phyloP scores from a whole-genome alignment of 1,140 invertebrate genomes.

The Mizuhopecten yessoensis region DNA sequence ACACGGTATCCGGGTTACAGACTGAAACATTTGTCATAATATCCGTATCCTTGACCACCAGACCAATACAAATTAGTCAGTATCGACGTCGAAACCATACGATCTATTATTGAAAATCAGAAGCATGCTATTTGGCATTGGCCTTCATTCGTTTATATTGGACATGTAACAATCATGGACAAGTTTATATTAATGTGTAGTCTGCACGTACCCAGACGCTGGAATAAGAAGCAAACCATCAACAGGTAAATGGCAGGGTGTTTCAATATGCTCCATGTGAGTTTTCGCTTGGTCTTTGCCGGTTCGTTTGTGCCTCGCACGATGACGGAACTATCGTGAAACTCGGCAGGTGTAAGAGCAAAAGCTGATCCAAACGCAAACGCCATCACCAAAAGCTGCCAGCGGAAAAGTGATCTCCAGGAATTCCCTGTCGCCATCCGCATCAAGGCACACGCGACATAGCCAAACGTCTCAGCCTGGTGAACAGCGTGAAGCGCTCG shows the following conservation, averaged over 20 bases:
- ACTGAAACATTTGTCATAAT: too few species aligned
- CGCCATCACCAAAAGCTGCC: not conserved
- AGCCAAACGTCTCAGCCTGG: not conserved
- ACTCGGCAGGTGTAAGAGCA: not conserved
- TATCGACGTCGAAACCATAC: too few species aligned
- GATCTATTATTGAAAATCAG: too few species aligned
- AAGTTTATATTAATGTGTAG: too few species aligned
- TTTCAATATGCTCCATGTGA: not conserved
- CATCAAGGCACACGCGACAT: not conserved
- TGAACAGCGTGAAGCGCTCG: not conserved
- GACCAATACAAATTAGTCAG: too few species aligned
- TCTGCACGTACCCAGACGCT: not conserved
- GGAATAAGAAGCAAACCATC: not conserved
- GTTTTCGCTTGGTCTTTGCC: not conserved
- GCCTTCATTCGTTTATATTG: too few species aligned
- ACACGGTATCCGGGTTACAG: too few species aligned
- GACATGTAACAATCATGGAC: too few species aligned
- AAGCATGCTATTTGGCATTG: too few species aligned
- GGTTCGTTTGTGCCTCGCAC: not conserved
- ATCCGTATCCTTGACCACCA: too few species aligned
- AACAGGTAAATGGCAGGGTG: not conserved
- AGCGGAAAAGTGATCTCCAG: not conserved
- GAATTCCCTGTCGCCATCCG: not conserved
- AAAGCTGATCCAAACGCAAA: not conserved
- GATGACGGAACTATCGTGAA: not conserved